Evolutionary conservation across 1,140 invertebrate genomes (phyloP), one percentile per base, ranked within the genome.

Genomic region (Heliothis virescens): DNA sequence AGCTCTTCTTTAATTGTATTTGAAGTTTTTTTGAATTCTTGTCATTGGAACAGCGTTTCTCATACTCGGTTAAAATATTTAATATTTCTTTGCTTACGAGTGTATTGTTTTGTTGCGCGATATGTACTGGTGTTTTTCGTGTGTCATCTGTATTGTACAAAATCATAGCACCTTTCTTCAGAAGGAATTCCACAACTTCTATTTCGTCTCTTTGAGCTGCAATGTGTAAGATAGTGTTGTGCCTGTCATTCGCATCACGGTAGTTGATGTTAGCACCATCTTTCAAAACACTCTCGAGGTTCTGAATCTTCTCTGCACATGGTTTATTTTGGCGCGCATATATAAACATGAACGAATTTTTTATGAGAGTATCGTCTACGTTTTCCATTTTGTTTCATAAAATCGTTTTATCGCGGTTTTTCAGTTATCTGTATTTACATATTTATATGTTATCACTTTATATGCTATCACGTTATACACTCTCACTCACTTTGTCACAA

Each of bases 231-330:
- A 72, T 55, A 41, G 81, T 76, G 67, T 82, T 79, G 1, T 65
- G 29, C n/a, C 72, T 79, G 18, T 77, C 16, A 26, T 81, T 77
- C 3, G 52, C 59, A 57, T 79, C 77, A 9, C 3, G 9, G n/a
- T 48, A 26, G 47, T 82, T 82, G 5, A 82, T 79, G 18, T 82
- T 48, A n/a, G 81, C 81, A 16, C 78, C 81, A 18, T 62, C 41
- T 3, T 29, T 60, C 15, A 82, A 71, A 12, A 69, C 26, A 10
- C 21, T 69, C 9, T 76, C 50, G 13, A 82, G 60, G 47, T 73
- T 78, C 16, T n/a, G 11, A 60, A 72, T 77, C 18, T 77, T 81
- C 7, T 79, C 72, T 16, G 13, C 0, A 34, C 16, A 26, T 5
- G 52, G 18, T 72, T 71, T 82, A 55, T 79, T 72, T 53, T 82